phyloP scores from a whole-genome alignment of 2,888 invertebrate species.

The Apodemia hepburni region DNA sequence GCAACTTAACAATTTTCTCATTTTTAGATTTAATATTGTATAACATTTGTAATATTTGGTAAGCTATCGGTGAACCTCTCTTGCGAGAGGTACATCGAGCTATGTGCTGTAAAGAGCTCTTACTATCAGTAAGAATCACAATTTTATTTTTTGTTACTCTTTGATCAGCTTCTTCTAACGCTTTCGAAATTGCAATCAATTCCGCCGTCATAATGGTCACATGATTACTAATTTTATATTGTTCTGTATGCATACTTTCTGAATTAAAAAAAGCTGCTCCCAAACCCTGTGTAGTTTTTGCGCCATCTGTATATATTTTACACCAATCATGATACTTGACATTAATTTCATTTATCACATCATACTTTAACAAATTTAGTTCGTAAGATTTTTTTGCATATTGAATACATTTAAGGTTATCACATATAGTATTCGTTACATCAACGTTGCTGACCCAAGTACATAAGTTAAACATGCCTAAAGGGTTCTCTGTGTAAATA shows the following conservation, averaged over 20 bases:
- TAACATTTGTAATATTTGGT: slow-evolving; percentile 14
- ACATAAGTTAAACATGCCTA: too few species aligned
- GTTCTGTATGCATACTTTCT: not conserved
- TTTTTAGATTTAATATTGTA: not conserved
- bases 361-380: not conserved
- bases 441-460: slow-evolving; percentile 9
- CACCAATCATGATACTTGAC: slow-evolving; percentile 14
- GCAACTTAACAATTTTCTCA: slow-evolving; percentile 4
- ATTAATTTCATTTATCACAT: slow-evolving; percentile 11
- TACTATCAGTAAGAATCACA: not conserved
- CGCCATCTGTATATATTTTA: slow-evolving; percentile 18
- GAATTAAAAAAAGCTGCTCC: slow-evolving; percentile 5
- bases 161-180: not conserved
- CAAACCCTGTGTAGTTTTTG: slow-evolving; percentile 3
- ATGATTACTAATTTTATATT: not conserved
- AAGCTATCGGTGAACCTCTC: slow-evolving; percentile 12
- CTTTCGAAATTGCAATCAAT: slow-evolving; percentile 12
- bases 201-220: slow-evolving; percentile 14
- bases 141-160: too few species aligned
- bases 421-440: slow-evolving; percentile 8
- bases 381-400: slow-evolving; percentile 2
- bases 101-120: slow-evolving; percentile 13
- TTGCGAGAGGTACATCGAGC: slow-evolving; percentile 5
- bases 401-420: not conserved
- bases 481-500: not conserved